Conservation (phyloP, 1,140 invertebrate species). For the Meloidogyne exigua region DNA sequence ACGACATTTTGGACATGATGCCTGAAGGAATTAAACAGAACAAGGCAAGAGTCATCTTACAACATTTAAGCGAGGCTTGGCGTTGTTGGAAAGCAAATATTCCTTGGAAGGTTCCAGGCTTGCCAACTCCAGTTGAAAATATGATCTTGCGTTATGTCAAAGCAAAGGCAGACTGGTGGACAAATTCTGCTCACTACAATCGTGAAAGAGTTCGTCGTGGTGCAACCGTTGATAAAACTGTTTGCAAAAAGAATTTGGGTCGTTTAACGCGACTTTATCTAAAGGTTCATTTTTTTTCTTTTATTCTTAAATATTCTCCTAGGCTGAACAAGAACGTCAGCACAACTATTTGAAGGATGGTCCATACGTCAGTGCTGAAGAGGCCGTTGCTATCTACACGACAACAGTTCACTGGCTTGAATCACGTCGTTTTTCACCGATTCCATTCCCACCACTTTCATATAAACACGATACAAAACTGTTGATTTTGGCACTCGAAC, state of each 20-base stretch:
- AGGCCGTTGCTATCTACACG: constrained; percentile 98
- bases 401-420: constrained; percentile 99
- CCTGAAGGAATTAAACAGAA: constrained; percentile 99
- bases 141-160: constrained; percentile 99
- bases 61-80: constrained; percentile 98
- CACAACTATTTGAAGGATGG: constrained; percentile 98
- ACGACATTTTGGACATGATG: constrained; percentile 99
- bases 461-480: constrained; percentile 99
- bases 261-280: constrained; percentile 90
- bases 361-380: constrained; percentile 97
- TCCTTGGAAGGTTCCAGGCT: constrained; percentile 97
- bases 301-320: constrained; percentile 35
- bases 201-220: constrained; percentile 76
- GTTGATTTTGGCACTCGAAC: constrained; percentile 89
- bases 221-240: constrained; percentile 89
- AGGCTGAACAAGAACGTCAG: constrained; percentile 93
- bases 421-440: constrained; percentile 92
- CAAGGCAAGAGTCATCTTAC: constrained; percentile 95
- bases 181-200: constrained; percentile 99
- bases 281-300: constrained; percentile 68
- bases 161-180: constrained; percentile 99
- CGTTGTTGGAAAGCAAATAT: constrained; percentile 99
- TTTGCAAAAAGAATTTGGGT: constrained; percentile 98
- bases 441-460: constrained; percentile 95
- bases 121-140: constrained; percentile 98